Conservation (phyloP, 2,797 vertebrate genomes). For the Gambelia wislizenii region DNA sequence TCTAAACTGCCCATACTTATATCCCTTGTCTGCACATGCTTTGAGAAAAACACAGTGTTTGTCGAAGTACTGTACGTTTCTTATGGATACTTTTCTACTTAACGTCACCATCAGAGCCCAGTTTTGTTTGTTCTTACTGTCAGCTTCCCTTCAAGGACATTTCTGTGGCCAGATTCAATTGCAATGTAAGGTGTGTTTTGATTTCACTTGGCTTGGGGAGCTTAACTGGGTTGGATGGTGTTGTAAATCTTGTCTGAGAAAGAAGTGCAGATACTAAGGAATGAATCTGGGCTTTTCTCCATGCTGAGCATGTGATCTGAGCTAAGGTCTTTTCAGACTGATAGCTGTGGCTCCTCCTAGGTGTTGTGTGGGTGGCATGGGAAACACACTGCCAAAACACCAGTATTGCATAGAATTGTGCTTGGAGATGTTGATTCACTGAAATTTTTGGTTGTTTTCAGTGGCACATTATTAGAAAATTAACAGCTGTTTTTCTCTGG, state of each 20-base stretch:
- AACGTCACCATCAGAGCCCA: neutral
- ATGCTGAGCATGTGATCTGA: neutral
- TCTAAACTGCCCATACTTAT: neutral
- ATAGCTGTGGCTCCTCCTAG: neutral
- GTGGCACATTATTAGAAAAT: neutral
- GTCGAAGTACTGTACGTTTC: neutral
- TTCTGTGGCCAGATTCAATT: too few relatives aligned
- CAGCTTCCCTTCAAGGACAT: neutral
- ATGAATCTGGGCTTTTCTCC: neutral
- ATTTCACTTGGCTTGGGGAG: too few relatives aligned
- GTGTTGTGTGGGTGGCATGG: neutral
- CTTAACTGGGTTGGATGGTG: too few relatives aligned
- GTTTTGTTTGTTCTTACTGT: neutral
- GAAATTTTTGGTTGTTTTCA: neutral
- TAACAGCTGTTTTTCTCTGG: neutral
- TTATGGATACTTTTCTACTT: neutral
- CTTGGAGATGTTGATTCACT: too few relatives aligned
- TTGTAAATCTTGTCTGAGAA: too few relatives aligned
- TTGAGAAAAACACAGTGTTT: neutral
- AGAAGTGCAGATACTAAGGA: neutral
- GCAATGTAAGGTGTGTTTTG: too few relatives aligned
- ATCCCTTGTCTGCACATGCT: neutral
- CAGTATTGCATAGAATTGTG: neutral
- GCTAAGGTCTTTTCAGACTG: too few relatives aligned
- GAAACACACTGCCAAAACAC: neutral